These are phyloP conservation scores for Cheracebus regulus DNA, from an alignment of 2,797 vertebrate species.

Conservation along the genomic window DNA sequence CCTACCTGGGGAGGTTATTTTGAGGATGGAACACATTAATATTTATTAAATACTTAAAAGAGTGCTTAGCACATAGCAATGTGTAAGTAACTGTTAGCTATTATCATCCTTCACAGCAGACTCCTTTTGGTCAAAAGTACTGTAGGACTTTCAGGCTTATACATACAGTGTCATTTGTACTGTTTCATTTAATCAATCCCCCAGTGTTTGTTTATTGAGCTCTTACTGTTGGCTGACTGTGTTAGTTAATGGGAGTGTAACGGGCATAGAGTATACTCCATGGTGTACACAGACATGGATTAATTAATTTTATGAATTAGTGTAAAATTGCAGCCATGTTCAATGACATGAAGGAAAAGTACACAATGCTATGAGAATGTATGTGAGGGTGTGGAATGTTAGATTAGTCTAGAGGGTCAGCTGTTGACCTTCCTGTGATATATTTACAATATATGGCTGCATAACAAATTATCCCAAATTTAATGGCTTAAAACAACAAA, in stretches of 20 bases:
- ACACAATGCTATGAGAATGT: background rate
- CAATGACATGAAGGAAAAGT: background rate
- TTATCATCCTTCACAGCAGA: background rate
- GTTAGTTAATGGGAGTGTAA: background rate
- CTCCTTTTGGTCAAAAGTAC: background rate
- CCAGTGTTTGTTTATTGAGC: background rate
- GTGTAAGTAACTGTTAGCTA: background rate
- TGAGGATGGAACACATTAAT: slow-evolving; percentile 21
- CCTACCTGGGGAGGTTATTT: slow-evolving; percentile 10
- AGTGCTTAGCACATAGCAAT: background rate
- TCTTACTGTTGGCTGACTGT: background rate
- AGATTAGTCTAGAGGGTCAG: background rate
- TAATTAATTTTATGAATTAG: background rate
- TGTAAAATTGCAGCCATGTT: background rate
- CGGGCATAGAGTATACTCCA: background rate
- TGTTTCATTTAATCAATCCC: background rate
- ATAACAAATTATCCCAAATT: background rate
- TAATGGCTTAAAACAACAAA: background rate
- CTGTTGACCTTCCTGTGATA: background rate
- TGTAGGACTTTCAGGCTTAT: background rate
- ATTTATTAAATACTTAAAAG: slow-evolving; percentile 14
- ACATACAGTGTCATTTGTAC: background rate
- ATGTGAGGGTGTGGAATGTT: background rate
- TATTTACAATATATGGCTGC: background rate
- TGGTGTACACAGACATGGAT: background rate